Conservation (phyloP, 1,140 invertebrate species). For the Drosophila nigrodunni region DNA sequence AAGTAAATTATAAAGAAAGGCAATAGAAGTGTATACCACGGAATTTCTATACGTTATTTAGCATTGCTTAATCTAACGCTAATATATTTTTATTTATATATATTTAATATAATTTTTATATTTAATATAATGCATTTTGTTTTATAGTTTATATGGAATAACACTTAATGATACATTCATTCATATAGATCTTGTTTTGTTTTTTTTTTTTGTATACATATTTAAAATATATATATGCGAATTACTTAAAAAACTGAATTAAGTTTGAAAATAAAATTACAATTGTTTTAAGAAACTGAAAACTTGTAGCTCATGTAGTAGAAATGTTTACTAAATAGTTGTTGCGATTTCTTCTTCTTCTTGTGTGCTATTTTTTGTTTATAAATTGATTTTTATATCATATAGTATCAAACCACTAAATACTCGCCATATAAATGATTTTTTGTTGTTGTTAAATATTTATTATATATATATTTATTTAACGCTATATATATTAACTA, state of each 20-base stretch:
- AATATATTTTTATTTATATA: conserved; percentile 55
- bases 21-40: conserved; percentile 75
- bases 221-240: conserved; percentile 54
- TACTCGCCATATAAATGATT: conserved; percentile 74
- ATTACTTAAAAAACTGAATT: conserved; percentile 55
- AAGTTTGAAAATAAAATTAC: conserved; percentile 36
- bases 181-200: conserved; percentile 52
- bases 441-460: conserved; percentile 67
- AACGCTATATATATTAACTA: conserved; percentile 78
- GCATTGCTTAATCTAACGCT: conserved; percentile 68
- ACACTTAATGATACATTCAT: conserved; percentile 81
- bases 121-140: conserved; percentile 74
- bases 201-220: conserved; percentile 49
- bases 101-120: conserved; percentile 62
- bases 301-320: conserved; percentile 46
- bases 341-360: conserved; percentile 17
- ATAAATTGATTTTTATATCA: conserved; percentile 11
- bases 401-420: conserved; percentile 69
- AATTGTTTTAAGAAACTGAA: conserved; percentile 51
- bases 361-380: conserved; percentile 31
- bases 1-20: conserved; percentile 78
- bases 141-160: conserved; percentile 83
- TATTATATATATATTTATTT: conserved; percentile 67
- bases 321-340: conserved; percentile 56
- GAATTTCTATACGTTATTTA: conserved; percentile 64